These are phyloP conservation scores for Chrysomallon squamiferum DNA, from an alignment of 1,140 invertebrate genomes.

Conservation along the genomic window DNA sequence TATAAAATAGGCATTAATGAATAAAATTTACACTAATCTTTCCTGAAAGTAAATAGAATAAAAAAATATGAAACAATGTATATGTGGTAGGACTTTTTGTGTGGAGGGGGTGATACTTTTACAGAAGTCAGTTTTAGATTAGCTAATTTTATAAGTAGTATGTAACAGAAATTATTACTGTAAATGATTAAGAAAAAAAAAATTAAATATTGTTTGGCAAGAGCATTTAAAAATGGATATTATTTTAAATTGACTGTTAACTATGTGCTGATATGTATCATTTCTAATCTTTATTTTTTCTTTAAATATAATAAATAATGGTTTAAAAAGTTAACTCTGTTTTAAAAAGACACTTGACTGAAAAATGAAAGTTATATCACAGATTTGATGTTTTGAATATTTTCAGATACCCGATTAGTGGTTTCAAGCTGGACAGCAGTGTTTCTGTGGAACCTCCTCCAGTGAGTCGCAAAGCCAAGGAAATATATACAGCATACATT, in stretches of 20 bases:
- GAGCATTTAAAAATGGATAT: neutral
- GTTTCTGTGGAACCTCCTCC: constrained; percentile 69
- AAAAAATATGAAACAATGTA: too few relatives aligned
- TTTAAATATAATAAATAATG: neutral
- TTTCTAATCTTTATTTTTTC: neutral
- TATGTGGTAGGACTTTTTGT: too few relatives aligned
- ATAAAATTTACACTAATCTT: too few relatives aligned
- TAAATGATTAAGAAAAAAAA: too few relatives aligned
- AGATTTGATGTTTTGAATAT: constrained; percentile 54
- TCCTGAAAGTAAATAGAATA: too few relatives aligned
- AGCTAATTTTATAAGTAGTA: too few relatives aligned
- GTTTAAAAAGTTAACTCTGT: neutral
- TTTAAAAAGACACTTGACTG: neutral
- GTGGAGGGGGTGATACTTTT: too few relatives aligned
- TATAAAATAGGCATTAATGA: too few relatives aligned
- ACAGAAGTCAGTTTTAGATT: too few relatives aligned
- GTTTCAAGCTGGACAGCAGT: constrained; percentile 65
- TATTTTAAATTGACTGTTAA: neutral
- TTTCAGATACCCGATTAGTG: constrained; percentile 64
- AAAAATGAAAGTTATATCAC: neutral
- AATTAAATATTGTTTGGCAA: too few relatives aligned
- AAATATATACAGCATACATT: constrained; percentile 75
- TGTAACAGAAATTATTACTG: too few relatives aligned
- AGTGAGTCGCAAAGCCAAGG: constrained; percentile 69
- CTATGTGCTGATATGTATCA: neutral